Conservation (phyloP, 2,797 vertebrate genomes). For the Sorex maritimensis region DNA sequence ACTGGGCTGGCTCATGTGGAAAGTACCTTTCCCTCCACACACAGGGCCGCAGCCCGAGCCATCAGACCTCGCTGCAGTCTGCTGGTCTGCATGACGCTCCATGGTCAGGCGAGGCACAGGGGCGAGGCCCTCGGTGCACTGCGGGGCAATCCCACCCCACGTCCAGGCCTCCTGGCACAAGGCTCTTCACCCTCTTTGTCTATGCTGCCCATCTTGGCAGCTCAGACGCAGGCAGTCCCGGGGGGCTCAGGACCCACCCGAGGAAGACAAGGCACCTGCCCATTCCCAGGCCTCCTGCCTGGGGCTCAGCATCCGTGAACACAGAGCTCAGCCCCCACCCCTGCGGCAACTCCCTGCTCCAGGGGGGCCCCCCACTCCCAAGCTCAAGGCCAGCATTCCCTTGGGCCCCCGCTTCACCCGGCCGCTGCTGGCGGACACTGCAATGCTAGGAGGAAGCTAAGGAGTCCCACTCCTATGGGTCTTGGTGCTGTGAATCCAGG, state of each 20-base stretch:
- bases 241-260: background rate
- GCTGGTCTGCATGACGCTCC: background rate
- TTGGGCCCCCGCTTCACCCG: background rate
- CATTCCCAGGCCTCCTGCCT: rapidly evolving
- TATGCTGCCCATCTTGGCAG: background rate
- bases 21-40: background rate
- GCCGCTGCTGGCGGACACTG: background rate
- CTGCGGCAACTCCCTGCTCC: too few species aligned
- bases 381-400: background rate
- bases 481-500: constrained; percentile 4
- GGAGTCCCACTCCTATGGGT: background rate
- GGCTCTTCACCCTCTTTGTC: too few species aligned
- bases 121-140: background rate
- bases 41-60: background rate
- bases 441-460: background rate
- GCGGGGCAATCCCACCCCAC: background rate
- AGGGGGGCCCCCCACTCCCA: rapidly evolving
- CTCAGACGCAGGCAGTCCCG: background rate
- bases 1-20: background rate
- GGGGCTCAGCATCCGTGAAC: background rate
- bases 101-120: background rate
- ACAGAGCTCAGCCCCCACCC: background rate
- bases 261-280: background rate
- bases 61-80: background rate
- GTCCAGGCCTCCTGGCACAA: too few species aligned